Evolutionary conservation across 2,888 invertebrate species (phyloP).

Genomic region (Limulus polyphemus): DNA sequence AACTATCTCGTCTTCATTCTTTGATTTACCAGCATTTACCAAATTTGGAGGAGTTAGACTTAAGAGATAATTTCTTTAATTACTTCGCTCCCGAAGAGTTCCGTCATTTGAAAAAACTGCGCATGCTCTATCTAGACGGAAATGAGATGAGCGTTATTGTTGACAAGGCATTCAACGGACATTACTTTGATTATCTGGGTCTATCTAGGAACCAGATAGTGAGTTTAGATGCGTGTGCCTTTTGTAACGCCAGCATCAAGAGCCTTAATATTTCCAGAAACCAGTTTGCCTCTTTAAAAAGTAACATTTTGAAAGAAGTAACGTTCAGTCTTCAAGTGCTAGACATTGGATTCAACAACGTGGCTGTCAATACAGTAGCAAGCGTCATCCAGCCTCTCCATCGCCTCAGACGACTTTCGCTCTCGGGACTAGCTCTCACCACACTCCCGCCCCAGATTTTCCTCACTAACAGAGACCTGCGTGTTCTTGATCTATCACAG

Average conservation of each 20-base stretch:
- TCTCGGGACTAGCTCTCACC: constrained; percentile 19
- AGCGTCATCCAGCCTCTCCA: constrained; percentile 46
- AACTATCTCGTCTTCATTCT: constrained; percentile 53
- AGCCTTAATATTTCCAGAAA: constrained; percentile 63
- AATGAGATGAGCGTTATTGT: constrained; percentile 55
- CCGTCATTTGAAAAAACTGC: constrained; percentile 20
- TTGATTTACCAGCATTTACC: constrained; percentile 59
- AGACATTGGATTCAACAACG: constrained; percentile 27
- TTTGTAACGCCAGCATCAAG: constrained; percentile 54
- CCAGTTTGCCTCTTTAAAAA: constrained; percentile 33
- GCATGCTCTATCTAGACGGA: constrained; percentile 51
- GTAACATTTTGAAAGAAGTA: constrained; percentile 22
- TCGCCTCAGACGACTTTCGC: constrained; percentile 44
- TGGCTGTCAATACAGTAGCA: constrained; percentile 27
- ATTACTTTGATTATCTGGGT: constrained; percentile 48
- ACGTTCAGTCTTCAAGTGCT: constrained; percentile 21
- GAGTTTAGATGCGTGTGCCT: constrained; percentile 57
- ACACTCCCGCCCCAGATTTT: constrained; percentile 22
- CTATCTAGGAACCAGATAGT: constrained; percentile 60
- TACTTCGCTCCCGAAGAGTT: constrained; percentile 24
- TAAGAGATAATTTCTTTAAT: constrained; percentile 54
- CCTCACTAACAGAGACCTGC: constrained; percentile 37
- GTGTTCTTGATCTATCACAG: constrained; percentile 56
- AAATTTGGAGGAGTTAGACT: constrained; percentile 55
- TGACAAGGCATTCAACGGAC: constrained; percentile 27